These are phyloP conservation scores for Macrostomum lignano DNA, from an alignment of 1,140 invertebrate genomes.

Conservation along the genomic window DNA sequence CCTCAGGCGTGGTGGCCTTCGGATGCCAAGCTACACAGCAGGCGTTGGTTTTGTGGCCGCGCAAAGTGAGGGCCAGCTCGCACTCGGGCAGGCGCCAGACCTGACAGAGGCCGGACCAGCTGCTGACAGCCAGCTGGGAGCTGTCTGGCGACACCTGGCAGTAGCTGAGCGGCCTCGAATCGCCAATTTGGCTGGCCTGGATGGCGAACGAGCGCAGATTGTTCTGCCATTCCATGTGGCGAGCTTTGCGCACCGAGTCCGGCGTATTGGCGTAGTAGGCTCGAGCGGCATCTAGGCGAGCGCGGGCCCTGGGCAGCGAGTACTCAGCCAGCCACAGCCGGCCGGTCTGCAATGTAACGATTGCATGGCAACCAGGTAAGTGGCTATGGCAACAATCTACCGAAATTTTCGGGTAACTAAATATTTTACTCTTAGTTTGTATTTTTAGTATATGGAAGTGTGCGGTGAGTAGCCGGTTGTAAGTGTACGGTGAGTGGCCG, in stretches of 20 bases:
- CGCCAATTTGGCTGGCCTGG: too few species aligned
- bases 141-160: conserved; percentile 66
- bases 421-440: too few species aligned
- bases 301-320: conserved; percentile 15
- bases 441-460: too few species aligned
- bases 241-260: conserved; percentile 21
- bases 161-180: conserved; percentile 58
- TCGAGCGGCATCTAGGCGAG: conserved; percentile 1
- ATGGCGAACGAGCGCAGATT: too few species aligned
- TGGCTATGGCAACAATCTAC: too few species aligned
- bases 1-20: conserved; percentile 34
- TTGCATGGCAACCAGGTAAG: too few species aligned
- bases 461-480: too few species aligned
- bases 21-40: conserved; percentile 68
- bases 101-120: conserved; percentile 75
- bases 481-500: too few species aligned
- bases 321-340: conserved; percentile 48
- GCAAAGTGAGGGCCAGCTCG: conserved; percentile 40
- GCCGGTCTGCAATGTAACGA: too few species aligned
- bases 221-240: conserved; percentile 30
- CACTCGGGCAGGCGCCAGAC: conserved; percentile 71
- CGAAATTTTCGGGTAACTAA: too few species aligned
- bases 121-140: conserved; percentile 53
- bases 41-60: conserved; percentile 56
- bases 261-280: background rate